A percentile compares a stretch with the other conserved stretches of the same genome.
These are phyloP conservation scores for Epinotia ramella DNA, from an alignment of 2,888 invertebrate genomes.

Conservation along the genomic window DNA sequence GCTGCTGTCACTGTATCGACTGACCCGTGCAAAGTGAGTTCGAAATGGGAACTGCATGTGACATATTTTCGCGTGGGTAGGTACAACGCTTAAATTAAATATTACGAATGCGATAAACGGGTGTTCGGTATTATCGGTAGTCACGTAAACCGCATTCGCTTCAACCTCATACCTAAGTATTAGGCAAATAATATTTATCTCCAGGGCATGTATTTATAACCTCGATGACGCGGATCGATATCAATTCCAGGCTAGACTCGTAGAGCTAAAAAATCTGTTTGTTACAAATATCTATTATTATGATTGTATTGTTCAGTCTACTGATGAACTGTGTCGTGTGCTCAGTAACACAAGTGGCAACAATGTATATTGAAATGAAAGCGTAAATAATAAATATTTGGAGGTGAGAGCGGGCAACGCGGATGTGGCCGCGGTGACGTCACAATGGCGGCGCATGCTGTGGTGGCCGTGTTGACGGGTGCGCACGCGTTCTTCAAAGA, in stretches of 20 bases:
- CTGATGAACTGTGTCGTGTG: slow-evolving; percentile 12
- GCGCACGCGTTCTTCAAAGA: slow-evolving; percentile 79
- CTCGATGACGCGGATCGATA: slow-evolving; percentile 33
- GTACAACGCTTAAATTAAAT: slow-evolving; percentile 33
- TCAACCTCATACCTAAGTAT: slow-evolving; percentile 43
- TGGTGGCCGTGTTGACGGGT: slow-evolving; percentile 58
- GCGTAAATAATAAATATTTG: slow-evolving; percentile 71
- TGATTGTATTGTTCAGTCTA: slow-evolving; percentile 14
- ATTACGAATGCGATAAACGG: slow-evolving; percentile 47
- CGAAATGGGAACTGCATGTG: slow-evolving; percentile 27
- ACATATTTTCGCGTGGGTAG: slow-evolving; percentile 33
- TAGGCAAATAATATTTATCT: slow-evolving; percentile 37
- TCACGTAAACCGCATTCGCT: slow-evolving; percentile 37
- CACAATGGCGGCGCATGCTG: slow-evolving; percentile 60
- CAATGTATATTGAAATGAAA: slow-evolving; percentile 59
- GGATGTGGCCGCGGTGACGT: slow-evolving; percentile 53
- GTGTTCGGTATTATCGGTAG: slow-evolving; percentile 30
- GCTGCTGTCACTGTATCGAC: slow-evolving; percentile 58
- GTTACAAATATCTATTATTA: slow-evolving; percentile 5
- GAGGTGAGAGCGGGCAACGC: slow-evolving; percentile 61
- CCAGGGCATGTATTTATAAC: slow-evolving; percentile 35
- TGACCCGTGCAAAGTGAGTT: slow-evolving; percentile 50
- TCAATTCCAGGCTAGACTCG: slow-evolving; percentile 24
- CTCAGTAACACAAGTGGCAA: slow-evolving; percentile 37
- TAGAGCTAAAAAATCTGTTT: slow-evolving; percentile 23